Conservation (phyloP, 2,888 invertebrate genomes). For the Autographa pulchrina region DNA sequence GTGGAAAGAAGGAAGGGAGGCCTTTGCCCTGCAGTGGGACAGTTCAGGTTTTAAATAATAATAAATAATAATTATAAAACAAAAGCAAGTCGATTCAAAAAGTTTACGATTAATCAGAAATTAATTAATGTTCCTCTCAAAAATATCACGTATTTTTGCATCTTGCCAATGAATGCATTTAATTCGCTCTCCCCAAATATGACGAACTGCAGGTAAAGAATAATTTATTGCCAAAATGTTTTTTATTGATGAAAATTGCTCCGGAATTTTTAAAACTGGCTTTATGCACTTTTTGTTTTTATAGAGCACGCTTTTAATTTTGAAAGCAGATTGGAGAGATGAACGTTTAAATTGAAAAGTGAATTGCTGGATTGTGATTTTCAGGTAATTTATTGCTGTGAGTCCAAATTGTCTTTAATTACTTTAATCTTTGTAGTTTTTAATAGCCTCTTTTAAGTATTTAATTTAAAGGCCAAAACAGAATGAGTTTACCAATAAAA, state of each 20-base stretch:
- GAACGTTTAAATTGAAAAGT: neutral
- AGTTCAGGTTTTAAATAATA: too few relatives aligned
- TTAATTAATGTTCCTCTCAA: neutral
- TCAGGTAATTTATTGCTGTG: neutral
- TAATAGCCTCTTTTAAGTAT: too few relatives aligned
- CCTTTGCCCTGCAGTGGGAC: too few relatives aligned
- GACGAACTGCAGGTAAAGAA: conserved; percentile 8
- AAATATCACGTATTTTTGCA: neutral
- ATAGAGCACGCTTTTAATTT: neutral
- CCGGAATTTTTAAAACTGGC: neutral
- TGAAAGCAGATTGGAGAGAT: neutral
- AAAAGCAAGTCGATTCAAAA: neutral
- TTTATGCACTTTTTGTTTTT: conserved; percentile 5
- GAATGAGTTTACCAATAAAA: too few relatives aligned
- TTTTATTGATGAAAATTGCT: conserved; percentile 7
- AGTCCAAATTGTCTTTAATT: neutral
- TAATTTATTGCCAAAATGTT: neutral
- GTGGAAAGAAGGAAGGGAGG: too few relatives aligned
- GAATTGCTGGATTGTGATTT: neutral
- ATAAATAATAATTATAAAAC: too few relatives aligned
- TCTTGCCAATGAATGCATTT: neutral
- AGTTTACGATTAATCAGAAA: neutral
- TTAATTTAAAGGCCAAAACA: too few relatives aligned
- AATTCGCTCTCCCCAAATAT: conserved; percentile 1
- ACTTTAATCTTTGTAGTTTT: too few relatives aligned